Conservation (phyloP, 2,113 vertebrate genomes). For the Paedocypris sp. region DNA sequence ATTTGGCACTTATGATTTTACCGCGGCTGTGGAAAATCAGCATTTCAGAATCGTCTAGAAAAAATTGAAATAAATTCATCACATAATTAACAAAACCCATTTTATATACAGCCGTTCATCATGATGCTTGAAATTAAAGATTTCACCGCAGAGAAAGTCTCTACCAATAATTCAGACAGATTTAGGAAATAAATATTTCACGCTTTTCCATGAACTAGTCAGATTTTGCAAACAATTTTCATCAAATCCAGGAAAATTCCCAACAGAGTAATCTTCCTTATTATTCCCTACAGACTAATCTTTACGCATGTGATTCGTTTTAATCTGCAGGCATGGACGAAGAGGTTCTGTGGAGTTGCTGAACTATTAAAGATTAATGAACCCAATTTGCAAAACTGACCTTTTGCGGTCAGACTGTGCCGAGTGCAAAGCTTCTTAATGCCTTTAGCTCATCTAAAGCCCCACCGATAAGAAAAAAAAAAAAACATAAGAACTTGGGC, state of each 20-base stretch:
- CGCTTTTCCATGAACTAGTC: no score
- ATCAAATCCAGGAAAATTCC: slow-evolving; percentile 48
- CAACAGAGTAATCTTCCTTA: slow-evolving; percentile 47
- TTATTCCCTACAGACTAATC: slow-evolving; percentile 52
- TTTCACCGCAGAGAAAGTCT: not conserved
- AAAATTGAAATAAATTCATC: no score
- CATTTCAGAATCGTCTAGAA: no score
- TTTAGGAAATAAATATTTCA: no score
- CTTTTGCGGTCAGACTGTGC: slow-evolving; percentile 58
- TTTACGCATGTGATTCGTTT: slow-evolving; percentile 48
- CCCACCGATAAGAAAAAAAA: slow-evolving; percentile 44
- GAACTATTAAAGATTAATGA: slow-evolving; percentile 67
- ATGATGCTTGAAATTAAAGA: no score
- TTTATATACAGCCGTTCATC: no score
- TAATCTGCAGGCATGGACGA: slow-evolving; percentile 60
- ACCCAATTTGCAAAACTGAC: slow-evolving; percentile 71
- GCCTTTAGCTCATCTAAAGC: slow-evolving; percentile 43
- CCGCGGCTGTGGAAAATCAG: no score
- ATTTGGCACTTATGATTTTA: no score
- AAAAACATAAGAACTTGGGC: slow-evolving; percentile 25
- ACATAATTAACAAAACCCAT: no score
- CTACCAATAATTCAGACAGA: not conserved
- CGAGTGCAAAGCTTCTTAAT: slow-evolving; percentile 62
- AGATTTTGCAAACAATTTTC: slow-evolving; percentile 49
- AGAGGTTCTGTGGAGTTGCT: slow-evolving; percentile 54